Base-by-base conservation (phyloP, 2,113 vertebrate genomes). In the Tachysurus fulvidraco region DNA sequence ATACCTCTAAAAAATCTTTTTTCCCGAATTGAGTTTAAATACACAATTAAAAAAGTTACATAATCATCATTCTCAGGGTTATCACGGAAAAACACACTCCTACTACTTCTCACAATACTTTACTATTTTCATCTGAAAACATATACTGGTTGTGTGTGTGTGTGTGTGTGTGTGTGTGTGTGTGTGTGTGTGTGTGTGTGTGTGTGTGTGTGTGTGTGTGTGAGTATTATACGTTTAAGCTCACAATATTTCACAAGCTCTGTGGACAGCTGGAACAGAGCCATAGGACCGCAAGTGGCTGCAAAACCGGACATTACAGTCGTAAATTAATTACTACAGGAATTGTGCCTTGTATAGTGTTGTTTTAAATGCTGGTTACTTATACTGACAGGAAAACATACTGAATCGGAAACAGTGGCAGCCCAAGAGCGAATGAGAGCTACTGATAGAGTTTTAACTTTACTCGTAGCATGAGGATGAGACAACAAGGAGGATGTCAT, bases 381-480 rank as follows among this genome's bases (percentile, higher is more conserved):
- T 4, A 41, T 25, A 17, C n/a, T 73, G 67, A 87, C 64, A 76
- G 62, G 25, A 82, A 82, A 74, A 60, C 50, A n/a, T 79, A 64
- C 10, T 28, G 19, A 50, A 82, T 13, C 55, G 65, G 55, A 82
- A 60, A 52, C 52, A 50, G 41, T 54, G 10, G 12, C 67, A 62
- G 79, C 25, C 55, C 50, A 36, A 41, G 23, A 67, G 54, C 28
- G 19, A 69, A 30, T 86, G 64, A 71, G 78, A 71, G 62, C 74
- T 13, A 81, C 25, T 25, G 64, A 54, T n/a, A n/a, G 23, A 74
- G 60, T 67, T 44, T 21, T 14, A 81, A 52, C 17, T 83, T 36
- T 74, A 60, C 64, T 55, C 83, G 50, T 80, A 80, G 25, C 67
- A 83, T 89, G 89, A 88, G 89, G 83, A 89, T 74, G 41, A 83